A percentile compares a stretch with the other conserved stretches of the same genome.
These are phyloP conservation scores for Acanthosepion pharaonis DNA, from an alignment of 2,888 invertebrate genomes.

Conservation along the genomic window DNA sequence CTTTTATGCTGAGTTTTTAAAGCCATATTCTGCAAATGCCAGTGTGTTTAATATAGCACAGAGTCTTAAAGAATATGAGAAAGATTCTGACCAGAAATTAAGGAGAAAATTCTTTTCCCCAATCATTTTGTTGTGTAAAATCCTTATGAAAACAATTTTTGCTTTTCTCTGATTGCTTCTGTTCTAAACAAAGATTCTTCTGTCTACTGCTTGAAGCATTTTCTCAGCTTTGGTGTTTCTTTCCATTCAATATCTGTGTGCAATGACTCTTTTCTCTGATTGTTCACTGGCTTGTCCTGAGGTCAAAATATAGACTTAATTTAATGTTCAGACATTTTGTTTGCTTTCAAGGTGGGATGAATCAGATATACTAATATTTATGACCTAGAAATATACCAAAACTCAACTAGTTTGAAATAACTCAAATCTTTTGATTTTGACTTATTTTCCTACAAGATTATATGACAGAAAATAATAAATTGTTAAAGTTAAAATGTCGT, in stretches of 20 bases:
- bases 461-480: too few relatives aligned
- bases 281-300: not conserved
- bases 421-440: not conserved
- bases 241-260: not conserved
- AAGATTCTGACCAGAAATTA: too few relatives aligned
- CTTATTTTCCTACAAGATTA: too few relatives aligned
- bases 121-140: not conserved
- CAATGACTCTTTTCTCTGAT: not conserved
- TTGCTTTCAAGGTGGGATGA: conserved; percentile 4
- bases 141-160: not conserved
- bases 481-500: too few relatives aligned
- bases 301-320: conserved; percentile 23
- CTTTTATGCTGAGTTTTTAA: too few relatives aligned
- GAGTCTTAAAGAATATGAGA: not conserved
- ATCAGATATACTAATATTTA: not conserved
- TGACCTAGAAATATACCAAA: not conserved
- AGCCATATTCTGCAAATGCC: not conserved
- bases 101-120: not conserved
- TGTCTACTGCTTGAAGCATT: not conserved
- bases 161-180: not conserved
- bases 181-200: not conserved
- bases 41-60: not conserved
- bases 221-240: not conserved
- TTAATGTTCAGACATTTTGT: not conserved
- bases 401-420: not conserved